Percentiles rank a stretch among this genome's conserved stretches.
These are phyloP conservation scores for Plutella xylostella DNA, from an alignment of 2,888 invertebrate species.

Conservation along the genomic window DNA sequence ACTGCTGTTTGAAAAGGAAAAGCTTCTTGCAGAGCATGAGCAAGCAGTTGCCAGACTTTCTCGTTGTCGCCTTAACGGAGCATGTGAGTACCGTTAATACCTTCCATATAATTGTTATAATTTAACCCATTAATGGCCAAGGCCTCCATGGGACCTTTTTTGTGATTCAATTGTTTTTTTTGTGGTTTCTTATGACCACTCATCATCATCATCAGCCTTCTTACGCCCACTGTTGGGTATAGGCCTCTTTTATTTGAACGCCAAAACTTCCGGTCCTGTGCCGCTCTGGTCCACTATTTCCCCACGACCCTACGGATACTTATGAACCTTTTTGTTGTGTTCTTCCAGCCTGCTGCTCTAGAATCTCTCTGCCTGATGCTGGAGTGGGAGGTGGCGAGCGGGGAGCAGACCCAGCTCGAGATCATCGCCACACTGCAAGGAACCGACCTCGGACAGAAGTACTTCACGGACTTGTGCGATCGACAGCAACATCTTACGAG, in stretches of 20 bases:
- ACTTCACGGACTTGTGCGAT: slow-evolving; percentile 78
- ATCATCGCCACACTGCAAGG: slow-evolving; percentile 81
- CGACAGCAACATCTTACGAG: slow-evolving; percentile 78
- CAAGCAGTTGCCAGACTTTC: slow-evolving; percentile 78
- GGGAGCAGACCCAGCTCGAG: slow-evolving; percentile 73
- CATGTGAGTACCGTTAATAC: slow-evolving; percentile 61
- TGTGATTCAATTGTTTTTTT: no score
- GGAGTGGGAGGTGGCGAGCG: slow-evolving; percentile 75
- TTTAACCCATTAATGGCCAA: not conserved
- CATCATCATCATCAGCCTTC: no score
- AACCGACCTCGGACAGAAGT: slow-evolving; percentile 74
- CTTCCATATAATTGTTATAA: not conserved
- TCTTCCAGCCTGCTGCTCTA: slow-evolving; percentile 65
- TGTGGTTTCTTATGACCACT: no score
- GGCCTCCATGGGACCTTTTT: not conserved
- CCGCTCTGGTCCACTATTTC: no score
- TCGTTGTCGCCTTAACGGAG: slow-evolving; percentile 78
- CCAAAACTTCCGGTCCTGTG: no score
- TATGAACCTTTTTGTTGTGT: not conserved
- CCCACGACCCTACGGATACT: no score
- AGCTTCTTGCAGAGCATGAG: slow-evolving; percentile 76
- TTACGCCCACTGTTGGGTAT: no score
- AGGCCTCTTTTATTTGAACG: no score
- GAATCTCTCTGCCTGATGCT: slow-evolving; percentile 81
- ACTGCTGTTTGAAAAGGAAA: slow-evolving; percentile 80